Percentiles rank a stretch among this genome's conserved stretches.
Evolutionary conservation across 2,113 vertebrate genomes (phyloP).

Genomic region (Brienomyrus longianalis): DNA sequence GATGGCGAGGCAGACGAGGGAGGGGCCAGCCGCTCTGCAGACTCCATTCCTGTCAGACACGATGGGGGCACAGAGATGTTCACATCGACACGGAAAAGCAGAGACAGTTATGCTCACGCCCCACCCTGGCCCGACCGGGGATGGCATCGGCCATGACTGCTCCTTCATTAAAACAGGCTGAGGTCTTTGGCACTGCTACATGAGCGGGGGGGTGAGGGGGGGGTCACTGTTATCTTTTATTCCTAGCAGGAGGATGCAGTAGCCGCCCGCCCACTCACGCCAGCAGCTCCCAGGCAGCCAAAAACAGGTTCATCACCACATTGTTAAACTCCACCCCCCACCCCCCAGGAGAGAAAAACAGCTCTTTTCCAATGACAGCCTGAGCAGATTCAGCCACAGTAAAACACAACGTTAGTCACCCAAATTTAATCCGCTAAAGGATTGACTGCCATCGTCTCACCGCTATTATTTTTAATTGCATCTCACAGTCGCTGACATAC

Average conservation of each 20-base stretch:
- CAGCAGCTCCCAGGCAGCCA: not conserved
- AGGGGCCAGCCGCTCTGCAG: slow-evolving; percentile 72
- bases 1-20: slow-evolving; percentile 73
- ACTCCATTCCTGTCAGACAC: slow-evolving; percentile 75
- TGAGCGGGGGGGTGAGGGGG: not conserved
- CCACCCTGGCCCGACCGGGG: not conserved
- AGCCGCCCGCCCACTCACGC: not conserved
- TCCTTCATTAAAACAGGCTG: not conserved
- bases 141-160: not conserved
- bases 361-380: not conserved
- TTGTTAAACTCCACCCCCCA: not conserved
- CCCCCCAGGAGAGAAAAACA: not conserved
- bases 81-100: slow-evolving; percentile 5
- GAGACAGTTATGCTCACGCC: not conserved
- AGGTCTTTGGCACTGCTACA: not conserved
- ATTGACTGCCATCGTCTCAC: not conserved
- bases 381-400: not conserved
- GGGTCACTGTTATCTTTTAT: not conserved
- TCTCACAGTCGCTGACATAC: not conserved
- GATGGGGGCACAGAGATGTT: slow-evolving; percentile 39
- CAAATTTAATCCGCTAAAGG: not conserved
- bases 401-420: not conserved
- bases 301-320: not conserved
- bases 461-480: not conserved
- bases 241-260: not conserved